Evolutionary conservation across 2,888 invertebrate species (phyloP), one percentile per base, ranked within the genome.

Genomic region (Unio pictorum): DNA sequence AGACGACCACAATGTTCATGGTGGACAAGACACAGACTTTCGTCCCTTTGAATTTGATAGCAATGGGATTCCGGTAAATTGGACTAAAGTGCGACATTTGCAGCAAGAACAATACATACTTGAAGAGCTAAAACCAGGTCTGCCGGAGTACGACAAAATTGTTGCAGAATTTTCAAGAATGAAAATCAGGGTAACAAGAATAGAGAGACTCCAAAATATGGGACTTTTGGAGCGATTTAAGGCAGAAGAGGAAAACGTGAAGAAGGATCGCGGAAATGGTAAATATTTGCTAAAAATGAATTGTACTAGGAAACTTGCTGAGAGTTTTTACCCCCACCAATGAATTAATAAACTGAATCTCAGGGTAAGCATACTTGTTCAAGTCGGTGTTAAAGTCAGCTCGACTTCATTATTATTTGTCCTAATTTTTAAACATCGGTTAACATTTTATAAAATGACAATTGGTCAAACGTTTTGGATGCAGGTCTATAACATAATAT

Each of bases 201-300:
- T 74, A n/a, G 71, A 74, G 55, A 59, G 74, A 58, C 61, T 74
- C 17, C 71, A 74, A 54, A 74, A 67, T 59, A 57, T 30, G 20
- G 34, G 71, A 45, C 57, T 64, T 8, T 55, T 74, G 61, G 68
- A 74, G 3, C 68, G 60, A 45, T 74, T 74, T 66, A 71, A 68
- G 57, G 61, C 56, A 59, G 74, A 74, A 69, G 55, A 67, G 23
- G 71, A 74, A 34, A 69, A 74, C 26, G 26, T 74, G 30, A 54
- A 55, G 28, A 55, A 56, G 6, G 64, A 69, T 34, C 63, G 64
- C 20, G 28, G 23, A 54, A 64, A 64, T 15, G 66, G 73, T 74
- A 67, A 65, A 34, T 62, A 45, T 45, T 34, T 45, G 45, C 45
- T 45, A 15, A 45, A 45, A 45, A 11, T 11, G 34, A 15, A 45